Base-by-base conservation (phyloP, 1,140 invertebrate species). In the Drosophila nigromelanica region DNA sequence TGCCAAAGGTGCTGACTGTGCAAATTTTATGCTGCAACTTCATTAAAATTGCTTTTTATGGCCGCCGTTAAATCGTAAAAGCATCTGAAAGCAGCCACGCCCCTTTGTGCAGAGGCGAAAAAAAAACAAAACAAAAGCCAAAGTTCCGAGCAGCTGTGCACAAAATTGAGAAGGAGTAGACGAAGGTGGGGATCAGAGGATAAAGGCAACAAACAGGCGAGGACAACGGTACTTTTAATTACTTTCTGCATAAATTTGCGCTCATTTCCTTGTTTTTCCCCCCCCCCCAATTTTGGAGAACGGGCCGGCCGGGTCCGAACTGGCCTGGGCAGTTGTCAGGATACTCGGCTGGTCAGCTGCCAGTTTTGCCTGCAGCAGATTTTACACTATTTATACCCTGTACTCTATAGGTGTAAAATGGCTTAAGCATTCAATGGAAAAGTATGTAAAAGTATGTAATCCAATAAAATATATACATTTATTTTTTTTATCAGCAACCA, bases 171-270 rank as follows among this genome's bases (percentile, higher is more conserved):
- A 6, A 27, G 12, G 47, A 48, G 24, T 37, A 15, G 7, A 37
- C 6, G 37, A 15, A 52, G 43, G 33, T 33, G 27, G 40, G 37
- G 27, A 27, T 27, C 43, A 39, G 15, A 30, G 60, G 12, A 24
- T 11, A 12, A 21, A 14, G 18, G 15, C 30, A 0, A 18, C 50
- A 56, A 47, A 81, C 71, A 62, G 80, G 50, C 47, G 37, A 42
- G 50, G 37, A 76, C 82, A 87, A 81, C 75, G 78, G 82, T 62
- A 73, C 75, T 86, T 86, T 86, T 86, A 86, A 86, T 86, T 86
- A 86, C 78, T 86, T 86, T 78, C 82, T 86, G 82, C 82, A 86
- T 86, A 86, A 86, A 86, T 86, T 86, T 86, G 67, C 82, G 81
- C 75, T 86, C 63, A 78, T 81, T 86, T 78, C 60, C 67, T 60